These are phyloP conservation scores for Apodemus agrarius DNA, from an alignment of 2,797 vertebrate genomes.

Conservation along the genomic window DNA sequence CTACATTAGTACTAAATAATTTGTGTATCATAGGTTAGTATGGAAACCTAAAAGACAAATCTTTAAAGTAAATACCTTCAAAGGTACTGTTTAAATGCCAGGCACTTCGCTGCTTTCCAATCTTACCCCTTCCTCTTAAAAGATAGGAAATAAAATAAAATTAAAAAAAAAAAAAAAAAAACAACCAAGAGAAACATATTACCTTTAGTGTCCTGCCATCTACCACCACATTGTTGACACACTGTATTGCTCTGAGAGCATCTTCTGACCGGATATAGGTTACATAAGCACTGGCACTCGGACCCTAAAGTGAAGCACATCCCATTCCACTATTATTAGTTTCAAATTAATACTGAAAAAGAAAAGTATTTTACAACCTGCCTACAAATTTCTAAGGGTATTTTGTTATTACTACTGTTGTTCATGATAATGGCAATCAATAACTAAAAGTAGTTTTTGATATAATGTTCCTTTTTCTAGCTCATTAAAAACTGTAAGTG, in stretches of 20 bases:
- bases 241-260: slow-evolving; percentile 99
- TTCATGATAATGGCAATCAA: slow-evolving; percentile 57
- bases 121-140: background rate
- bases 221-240: slow-evolving; percentile 99
- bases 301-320: slow-evolving; percentile 90
- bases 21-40: background rate
- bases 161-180: background rate
- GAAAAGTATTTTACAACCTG: slow-evolving; percentile 38
- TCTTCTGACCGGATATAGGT: slow-evolving; percentile 99
- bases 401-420: slow-evolving; percentile 50
- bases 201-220: slow-evolving; percentile 99
- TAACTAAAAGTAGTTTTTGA: slow-evolving; percentile 20
- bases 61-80: slow-evolving; percentile 52
- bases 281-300: slow-evolving; percentile 99
- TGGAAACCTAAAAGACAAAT: slow-evolving; percentile 6
- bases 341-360: slow-evolving; percentile 55
- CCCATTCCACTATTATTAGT: background rate
- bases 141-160: too few relatives aligned
- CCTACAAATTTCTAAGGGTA: slow-evolving; percentile 47
- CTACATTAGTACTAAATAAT: slow-evolving; percentile 47
- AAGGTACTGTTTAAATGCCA: slow-evolving; percentile 30
- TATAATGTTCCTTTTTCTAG: slow-evolving; percentile 10
- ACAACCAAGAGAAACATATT: slow-evolving; percentile 62
- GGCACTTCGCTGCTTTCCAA: background rate
- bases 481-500: slow-evolving; percentile 55